Conservation (phyloP, 23 tunicate genomes). For the Phallusia fumigata region DNA sequence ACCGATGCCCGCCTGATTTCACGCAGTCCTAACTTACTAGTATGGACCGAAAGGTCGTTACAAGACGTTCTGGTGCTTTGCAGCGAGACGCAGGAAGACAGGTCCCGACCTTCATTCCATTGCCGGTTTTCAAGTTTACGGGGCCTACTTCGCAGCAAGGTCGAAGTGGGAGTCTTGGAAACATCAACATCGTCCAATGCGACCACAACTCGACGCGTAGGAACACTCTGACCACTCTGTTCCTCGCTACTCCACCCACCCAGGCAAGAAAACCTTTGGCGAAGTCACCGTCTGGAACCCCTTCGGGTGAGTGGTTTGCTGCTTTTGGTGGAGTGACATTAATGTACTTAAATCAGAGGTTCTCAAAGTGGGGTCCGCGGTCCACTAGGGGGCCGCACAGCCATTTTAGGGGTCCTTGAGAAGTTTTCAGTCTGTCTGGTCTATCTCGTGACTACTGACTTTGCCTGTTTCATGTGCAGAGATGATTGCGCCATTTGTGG, state of each 20-base stretch:
- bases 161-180: background rate
- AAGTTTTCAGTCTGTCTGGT: no score
- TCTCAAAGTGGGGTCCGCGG: no score
- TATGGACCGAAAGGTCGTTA: background rate
- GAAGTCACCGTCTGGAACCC: background rate
- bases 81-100: background rate
- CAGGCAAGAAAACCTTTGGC: background rate
- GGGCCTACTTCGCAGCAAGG: conserved; percentile 9
- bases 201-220: background rate
- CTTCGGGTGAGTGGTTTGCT: no score
- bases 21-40: background rate
- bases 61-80: background rate
- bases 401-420: no score
- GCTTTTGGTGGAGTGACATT: no score
- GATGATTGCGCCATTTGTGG: no score
- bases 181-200: background rate
- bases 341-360: no score
- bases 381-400: no score
- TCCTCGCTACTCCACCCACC: background rate
- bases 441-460: no score
- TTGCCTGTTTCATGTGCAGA: no score
- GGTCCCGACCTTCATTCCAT: conserved; percentile 33
- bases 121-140: conserved; percentile 29
- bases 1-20: no score
- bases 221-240: conserved; percentile 24